Evolutionary conservation across 2,113 vertebrate genomes (phyloP), one percentile per base, ranked within the genome.

Genomic region (Pangasianodon hypophthalmus): DNA sequence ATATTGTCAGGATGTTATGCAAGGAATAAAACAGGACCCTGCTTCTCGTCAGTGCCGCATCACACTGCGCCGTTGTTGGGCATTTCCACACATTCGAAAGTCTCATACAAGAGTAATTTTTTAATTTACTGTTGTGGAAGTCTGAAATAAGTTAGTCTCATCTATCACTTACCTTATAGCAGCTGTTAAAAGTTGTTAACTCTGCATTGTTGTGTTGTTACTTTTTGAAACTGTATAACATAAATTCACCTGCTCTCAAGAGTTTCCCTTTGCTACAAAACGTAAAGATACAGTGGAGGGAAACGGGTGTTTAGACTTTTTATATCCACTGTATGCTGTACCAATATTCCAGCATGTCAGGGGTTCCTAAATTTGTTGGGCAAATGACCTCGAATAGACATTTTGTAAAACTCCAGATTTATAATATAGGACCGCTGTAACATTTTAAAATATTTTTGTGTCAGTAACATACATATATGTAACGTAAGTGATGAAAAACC

Each of bases 1-100:
- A 62, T 29, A 13, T 84, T 44, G 24, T 21, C 82, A 60, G 82
- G 82, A 84, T 84, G 56, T 84, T 84, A 46, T 62, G 82, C 58
- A 58, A 83, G 32, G 32, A 56, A 37, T 21, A 56, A 83, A 58
- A 58, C 32, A 41, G 19, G 32, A 41, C 32, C 32, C 19, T 83
- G n/a, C 16, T 56, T 41, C 4, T 83, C 21, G 21, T 58, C 81
- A 83, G 8, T 5, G 32, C 32, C 32, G 24, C n/a, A 60, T 58
- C 4, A 83, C 18, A 58, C 81, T 58, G 14, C n/a, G 1, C 52
- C 2, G 50, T 9, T 19, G n/a, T 18, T 58, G 52, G 29, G 81
- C 24, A 83, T 41, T 83, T 83, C 54, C 18, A 21, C 52, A 58
- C 1, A 0, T 82, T 37, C 1, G 2, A 37, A 50, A 54, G n/a